Base-by-base conservation (phyloP, 2,797 vertebrate genomes). In the Pelochelys cantorii region DNA sequence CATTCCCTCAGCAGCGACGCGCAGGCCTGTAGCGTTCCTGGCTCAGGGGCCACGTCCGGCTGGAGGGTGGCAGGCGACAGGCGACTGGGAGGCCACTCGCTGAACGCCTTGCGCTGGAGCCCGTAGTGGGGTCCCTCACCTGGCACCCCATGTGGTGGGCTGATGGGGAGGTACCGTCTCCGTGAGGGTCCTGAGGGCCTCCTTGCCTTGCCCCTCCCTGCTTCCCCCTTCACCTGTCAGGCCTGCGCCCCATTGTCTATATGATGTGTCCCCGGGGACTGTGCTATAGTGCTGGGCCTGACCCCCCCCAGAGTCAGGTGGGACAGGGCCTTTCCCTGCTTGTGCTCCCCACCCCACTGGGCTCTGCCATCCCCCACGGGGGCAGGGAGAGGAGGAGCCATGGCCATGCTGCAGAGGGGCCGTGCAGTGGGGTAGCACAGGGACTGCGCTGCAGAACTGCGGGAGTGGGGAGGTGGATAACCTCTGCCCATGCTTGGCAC, bases 221-320 rank as follows among this genome's bases (percentile, higher is more conserved):
- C 7, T 37, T 48, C 48, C 86, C 87, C 53, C 20, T 86, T 75
- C 71, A n/a, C 8, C 4, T 4, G 65, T 31, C 79, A 54, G 81
- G 54, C 83, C 79, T 56, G 23, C 10, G 12, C 25, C 1, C 5
- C 22, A 29, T 90, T 65, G 48, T 77, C 54, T 27, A 20, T 34
- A 0, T 0, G 3, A 52, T 22, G 11, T 79, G 29, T 25, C 48
- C 54, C 37, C 17, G 31, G 18, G 27, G 31, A 3, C 56, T 22
- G 37, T 2, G 0, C 0, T 0, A 0, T 11, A 42, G 15, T 29
- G 11, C 62, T 55, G 10, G 1, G 65, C 34, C 65, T 68, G 17
- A 0, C 87, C 8, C 25, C 25, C 55, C 3, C 17, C 9, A 52
- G 80, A 29, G 27, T 62, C 31, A 9, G 65, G 12, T 68, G 18